phyloP scores from a whole-genome alignment of 2,888 invertebrate genomes.

The Ligdia adustata region DNA sequence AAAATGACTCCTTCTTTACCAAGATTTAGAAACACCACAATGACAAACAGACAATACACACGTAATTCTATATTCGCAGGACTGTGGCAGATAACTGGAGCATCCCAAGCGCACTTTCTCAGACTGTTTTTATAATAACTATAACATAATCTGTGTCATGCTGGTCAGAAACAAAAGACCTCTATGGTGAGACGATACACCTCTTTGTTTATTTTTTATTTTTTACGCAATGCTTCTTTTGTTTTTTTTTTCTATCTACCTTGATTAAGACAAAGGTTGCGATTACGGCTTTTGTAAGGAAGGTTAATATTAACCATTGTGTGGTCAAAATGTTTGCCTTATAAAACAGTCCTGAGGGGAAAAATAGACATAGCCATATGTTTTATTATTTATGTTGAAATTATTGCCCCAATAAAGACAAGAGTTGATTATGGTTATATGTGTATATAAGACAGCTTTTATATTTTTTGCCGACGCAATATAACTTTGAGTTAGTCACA shows the following conservation, averaged over 20 bases:
- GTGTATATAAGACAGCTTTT: no score
- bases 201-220: conserved; percentile 21
- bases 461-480: no score
- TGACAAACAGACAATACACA: conserved; percentile 57
- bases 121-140: conserved; percentile 23
- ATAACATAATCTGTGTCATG: conserved; percentile 7
- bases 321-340: conserved; percentile 10
- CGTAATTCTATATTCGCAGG: conserved; percentile 58
- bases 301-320: conserved; percentile 5
- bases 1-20: conserved; percentile 64
- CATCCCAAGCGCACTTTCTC: conserved; percentile 54
- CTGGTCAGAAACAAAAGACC: conserved; percentile 24
- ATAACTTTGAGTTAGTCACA: no score
- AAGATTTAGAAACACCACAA: conserved; percentile 71
- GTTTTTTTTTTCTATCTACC: conserved; percentile 10
- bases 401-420: no score
- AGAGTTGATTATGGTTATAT: no score
- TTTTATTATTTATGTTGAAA: no score
- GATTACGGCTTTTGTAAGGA: conserved; percentile 11
- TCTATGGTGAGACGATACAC: conserved; percentile 11
- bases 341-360: no score
- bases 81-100: conserved; percentile 68
- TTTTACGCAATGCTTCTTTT: conserved; percentile 14
- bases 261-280: conserved; percentile 19
- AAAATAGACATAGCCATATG: no score